Base-by-base conservation (phyloP, 1,140 invertebrate species). In the Aradophagus sp. region DNA sequence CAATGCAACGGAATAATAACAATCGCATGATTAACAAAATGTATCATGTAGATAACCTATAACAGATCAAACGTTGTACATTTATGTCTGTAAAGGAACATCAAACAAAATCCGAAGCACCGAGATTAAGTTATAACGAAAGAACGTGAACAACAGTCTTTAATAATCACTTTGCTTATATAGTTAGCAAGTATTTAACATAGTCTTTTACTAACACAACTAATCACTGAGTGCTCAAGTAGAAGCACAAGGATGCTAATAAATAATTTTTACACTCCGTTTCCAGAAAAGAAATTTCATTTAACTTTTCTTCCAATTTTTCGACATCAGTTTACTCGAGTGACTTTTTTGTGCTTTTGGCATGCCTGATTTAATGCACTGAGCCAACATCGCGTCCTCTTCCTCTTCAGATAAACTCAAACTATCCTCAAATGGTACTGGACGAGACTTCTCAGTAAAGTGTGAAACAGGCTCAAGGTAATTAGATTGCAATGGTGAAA, bases 281-380 rank as follows among this genome's bases (percentile, higher is more conserved):
- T 8, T 20, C 8, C 11, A 14, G 23, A 17, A 27, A 16, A 17
- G 1, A 15, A 45, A 12, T 3, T 34, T 17, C 11, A 1, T 36
- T 36, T 50, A 65, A 53, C 34, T 53, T 13, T 59, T 65, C 14
- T 65, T 66, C 69, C 69, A 72, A 7, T 7, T 41, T 15, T 52
- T 72, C 5, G 3, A 12, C 0, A 1, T 2, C 1, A 17, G 19
- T 29, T 53, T 61, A 15, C 6, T 45, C 1, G 48, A 36, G 0
- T 7, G 26, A 16, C 5, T 56, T 5, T 66, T 66, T 17, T 45
- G 48, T n/a, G 69, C 75, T 44, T 83, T 83, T 11, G 80, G 79
- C 73, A 84, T 83, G 0, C 79, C 82, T 3, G 80, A 81, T 13
- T 76, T 74, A 14, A 82, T 84, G 19, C 81, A 83, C 29, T 82